Percentiles rank a stretch among this genome's conserved stretches.
phyloP scores from a whole-genome alignment of 64 coral and sea anemone genomes.

The Porites lutea region DNA sequence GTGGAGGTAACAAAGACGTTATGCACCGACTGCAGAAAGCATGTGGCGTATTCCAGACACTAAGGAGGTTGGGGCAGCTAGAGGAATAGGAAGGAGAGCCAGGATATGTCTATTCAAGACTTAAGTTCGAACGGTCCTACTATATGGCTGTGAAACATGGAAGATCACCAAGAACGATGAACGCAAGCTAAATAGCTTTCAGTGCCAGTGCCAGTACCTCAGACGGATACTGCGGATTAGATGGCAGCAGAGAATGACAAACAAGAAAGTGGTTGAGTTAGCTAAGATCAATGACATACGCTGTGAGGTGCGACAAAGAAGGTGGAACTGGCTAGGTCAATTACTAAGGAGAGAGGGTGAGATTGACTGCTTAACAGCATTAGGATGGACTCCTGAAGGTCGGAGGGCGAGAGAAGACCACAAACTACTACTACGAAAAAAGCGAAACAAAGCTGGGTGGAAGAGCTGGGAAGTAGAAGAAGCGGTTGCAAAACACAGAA shows the following conservation, averaged over 20 bases:
- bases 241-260: constrained; percentile 9
- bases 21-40: too few species aligned
- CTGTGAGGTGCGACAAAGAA: background rate
- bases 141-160: background rate
- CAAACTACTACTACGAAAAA: too few species aligned
- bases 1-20: background rate
- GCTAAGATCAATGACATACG: background rate
- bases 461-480: too few species aligned
- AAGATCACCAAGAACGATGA: background rate
- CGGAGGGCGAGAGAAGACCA: too few species aligned
- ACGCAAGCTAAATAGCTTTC: background rate
- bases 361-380: too few species aligned
- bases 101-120: background rate
- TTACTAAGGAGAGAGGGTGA: background rate
- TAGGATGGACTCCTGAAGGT: too few species aligned
- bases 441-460: too few species aligned
- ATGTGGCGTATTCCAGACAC: too few species aligned
- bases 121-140: background rate
- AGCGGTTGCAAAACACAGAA: too few species aligned
- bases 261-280: background rate
- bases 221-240: constrained; percentile 8
- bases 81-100: too few species aligned
- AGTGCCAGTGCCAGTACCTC: constrained; percentile 2
- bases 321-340: background rate
- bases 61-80: too few species aligned